Base-by-base conservation (phyloP, 2,113 vertebrate genomes). In the Scytalopus superciliaris region DNA sequence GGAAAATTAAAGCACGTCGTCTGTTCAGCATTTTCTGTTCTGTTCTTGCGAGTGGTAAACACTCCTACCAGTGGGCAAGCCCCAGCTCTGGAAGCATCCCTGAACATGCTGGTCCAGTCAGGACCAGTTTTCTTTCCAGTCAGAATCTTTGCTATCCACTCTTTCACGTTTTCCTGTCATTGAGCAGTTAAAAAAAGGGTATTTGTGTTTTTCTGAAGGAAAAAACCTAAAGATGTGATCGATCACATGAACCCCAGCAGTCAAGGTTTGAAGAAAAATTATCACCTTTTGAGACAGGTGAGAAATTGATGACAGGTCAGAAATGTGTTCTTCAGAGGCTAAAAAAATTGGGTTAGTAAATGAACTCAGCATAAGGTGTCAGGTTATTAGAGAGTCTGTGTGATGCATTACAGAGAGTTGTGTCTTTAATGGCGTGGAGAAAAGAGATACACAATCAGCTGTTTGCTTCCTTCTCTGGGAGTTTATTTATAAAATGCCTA, bases 11-110 rank as follows among this genome's bases (percentile, higher is more conserved):
- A 87, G 19, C 39, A 17, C 53, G 84, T 76, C 13, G 23, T 22
- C n/a, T 70, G 8, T 19, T 91, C 78, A 93, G 84, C 76, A 76
- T 79, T 94, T 92, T 95, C 70, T 85, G 72, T 80, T 44, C 64
- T 69, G 39, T 50, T 85, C 35, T 57, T 64, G 39, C 50, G 44
- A 17, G 55, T 4, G 12, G 31, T 35, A 62, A 77, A 77, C 80
- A 50, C n/a, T 13, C 14, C 56, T 40, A 3, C 1, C 19, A 53
- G 60, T 1, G 18, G 55, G 50, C 47, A 86, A 92, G 39, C 17
- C 68, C 33, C 55, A 27, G 45, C 68, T 88, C 7, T 6, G 25
- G 60, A 49, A 88, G 35, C 23, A 10, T 35, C 27, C 25, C 83
- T 72, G 60, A 89, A 31, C 14, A 2, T 3, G 8, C 12, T 6